Percentiles rank a stretch among this genome's conserved stretches.
Evolutionary conservation across 2,888 invertebrate species (phyloP).

Genomic region (Saturnia pavonia): DNA sequence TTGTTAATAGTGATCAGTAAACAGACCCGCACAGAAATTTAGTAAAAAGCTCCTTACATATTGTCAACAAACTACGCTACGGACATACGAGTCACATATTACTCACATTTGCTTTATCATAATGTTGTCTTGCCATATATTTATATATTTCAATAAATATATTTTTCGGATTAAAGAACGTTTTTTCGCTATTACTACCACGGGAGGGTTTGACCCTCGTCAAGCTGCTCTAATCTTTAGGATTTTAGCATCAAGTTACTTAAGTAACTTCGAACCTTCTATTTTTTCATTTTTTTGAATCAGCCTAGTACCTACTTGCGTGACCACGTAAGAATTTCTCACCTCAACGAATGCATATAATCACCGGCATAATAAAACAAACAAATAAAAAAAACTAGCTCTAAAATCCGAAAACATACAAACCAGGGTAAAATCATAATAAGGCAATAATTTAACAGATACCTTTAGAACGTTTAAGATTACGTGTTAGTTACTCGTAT

Average conservation of each 20-base stretch:
- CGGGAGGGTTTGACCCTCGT: too few species aligned
- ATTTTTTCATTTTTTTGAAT: too few species aligned
- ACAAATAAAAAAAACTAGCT: not conserved
- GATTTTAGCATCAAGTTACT: not conserved
- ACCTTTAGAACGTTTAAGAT: not conserved
- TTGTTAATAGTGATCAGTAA: not conserved
- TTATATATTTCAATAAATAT: too few species aligned
- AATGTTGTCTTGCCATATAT: too few species aligned
- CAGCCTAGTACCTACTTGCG: too few species aligned
- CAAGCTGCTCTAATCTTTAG: not conserved
- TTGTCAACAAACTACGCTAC: not conserved
- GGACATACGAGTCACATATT: not conserved
- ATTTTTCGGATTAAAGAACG: too few species aligned
- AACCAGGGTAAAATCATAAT: not conserved
- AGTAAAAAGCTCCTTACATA: not conserved
- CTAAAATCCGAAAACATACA: not conserved
- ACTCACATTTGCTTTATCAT: not conserved
- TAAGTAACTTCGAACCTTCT: not conserved
- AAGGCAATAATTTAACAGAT: constrained; percentile 8
- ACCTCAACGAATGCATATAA: not conserved
- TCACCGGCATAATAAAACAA: not conserved
- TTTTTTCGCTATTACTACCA: too few species aligned
- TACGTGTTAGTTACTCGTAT: not conserved
- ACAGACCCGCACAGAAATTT: not conserved
- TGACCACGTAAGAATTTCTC: too few species aligned